Evolutionary conservation across 1,140 invertebrate species (phyloP), one percentile per base, ranked within the genome.

Genomic region (Tetramorium simillimum): DNA sequence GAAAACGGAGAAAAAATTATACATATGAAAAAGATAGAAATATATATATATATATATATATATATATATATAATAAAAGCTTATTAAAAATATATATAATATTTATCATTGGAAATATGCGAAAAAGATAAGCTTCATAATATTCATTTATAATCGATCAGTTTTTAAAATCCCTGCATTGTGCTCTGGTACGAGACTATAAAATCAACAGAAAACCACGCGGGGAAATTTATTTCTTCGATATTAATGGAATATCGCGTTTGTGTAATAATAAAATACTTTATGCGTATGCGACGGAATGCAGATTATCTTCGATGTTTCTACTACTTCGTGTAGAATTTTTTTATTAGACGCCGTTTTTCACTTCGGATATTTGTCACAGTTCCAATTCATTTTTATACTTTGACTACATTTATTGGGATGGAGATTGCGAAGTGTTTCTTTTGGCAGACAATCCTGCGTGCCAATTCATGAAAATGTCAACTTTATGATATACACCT

Each of bases 401-500:
- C 14, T 7, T 58, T 28, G 16, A 33, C 21, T 56, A n/a, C 28
- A 58, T 56, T 81, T 24, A 18, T 56, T n/a, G 37, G 4, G 21
- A 56, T 69, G 9, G 70, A 14, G 18, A 53, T 9, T 7, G 4
- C 14, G n/a, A 16, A 40, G 21, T 24, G 18, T 28, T 70, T 81
- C 49, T 46, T 28, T n/a, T 40, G 58, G 16, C 18, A 67, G 33
- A 67, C 16, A 21, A 33, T 43, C 1, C 4, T 18, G 10, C 33
- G 28, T 18, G 14, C 28, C 62, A 69, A 67, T 81, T 81, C 21
- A 56, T 24, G 49, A 56, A 37, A 69, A 67, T 60, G 62, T 80
- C 77, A 80, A 18, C 46, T 33, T 0, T 43, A 53, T 80, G 46
- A 80, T 81, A 81, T 56, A 81, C 21, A 43, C 28, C 28, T 69